These are phyloP conservation scores for Cervus canadensis DNA, from an alignment of 2,113 vertebrate species.

Conservation along the genomic window DNA sequence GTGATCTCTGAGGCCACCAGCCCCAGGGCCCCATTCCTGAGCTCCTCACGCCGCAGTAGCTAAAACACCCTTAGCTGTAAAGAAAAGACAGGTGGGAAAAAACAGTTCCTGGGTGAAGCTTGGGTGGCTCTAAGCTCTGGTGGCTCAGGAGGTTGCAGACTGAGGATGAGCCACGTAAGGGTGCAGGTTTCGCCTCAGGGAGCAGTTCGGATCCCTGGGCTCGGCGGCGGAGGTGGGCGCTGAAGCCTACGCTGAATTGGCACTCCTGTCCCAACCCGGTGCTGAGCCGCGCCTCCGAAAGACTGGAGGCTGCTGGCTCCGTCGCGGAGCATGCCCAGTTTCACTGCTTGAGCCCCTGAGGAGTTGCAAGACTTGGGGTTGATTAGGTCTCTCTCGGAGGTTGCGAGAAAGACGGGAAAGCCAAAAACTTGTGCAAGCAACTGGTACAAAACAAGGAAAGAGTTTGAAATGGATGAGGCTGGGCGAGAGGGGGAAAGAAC, in stretches of 20 bases:
- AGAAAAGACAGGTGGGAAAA: constrained; percentile 51
- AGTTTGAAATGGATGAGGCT: constrained; percentile 36
- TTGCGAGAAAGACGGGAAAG: neutral
- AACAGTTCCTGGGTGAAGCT: neutral
- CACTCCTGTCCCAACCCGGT: neutral
- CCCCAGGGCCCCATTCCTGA: neutral
- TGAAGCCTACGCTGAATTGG: neutral
- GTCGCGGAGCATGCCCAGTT: constrained; percentile 49
- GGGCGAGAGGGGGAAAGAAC: constrained; percentile 30
- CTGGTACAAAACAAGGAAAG: neutral
- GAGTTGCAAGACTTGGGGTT: neutral
- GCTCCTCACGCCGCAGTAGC: neutral
- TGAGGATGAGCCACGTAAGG: neutral
- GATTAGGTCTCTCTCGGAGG: neutral
- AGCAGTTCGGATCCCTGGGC: neutral
- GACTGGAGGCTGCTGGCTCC: neutral
- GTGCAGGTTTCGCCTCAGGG: neutral
- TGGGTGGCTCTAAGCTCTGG: neutral
- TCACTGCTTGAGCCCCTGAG: neutral
- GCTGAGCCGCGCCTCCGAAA: neutral
- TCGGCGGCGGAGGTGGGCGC: neutral
- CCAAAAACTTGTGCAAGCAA: neutral
- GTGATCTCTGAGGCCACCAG: constrained; percentile 18
- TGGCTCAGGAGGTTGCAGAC: neutral
- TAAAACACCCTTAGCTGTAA: constrained; percentile 35